These are phyloP conservation scores for Acrobasis consociella DNA, from an alignment of 2,888 invertebrate species.

Conservation along the genomic window DNA sequence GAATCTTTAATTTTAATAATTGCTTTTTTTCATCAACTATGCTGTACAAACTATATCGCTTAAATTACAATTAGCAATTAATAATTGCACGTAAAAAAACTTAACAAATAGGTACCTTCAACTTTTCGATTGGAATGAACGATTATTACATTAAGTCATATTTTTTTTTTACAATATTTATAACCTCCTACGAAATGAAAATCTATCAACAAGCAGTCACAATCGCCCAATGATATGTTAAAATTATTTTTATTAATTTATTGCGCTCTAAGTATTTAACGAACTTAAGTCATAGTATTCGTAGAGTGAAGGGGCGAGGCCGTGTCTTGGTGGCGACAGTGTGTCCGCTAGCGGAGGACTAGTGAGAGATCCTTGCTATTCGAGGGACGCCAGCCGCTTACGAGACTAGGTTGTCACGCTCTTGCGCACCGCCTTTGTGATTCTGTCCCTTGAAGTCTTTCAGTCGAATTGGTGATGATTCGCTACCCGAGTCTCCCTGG, in stretches of 20 bases:
- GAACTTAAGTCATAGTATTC: constrained; percentile 34
- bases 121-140: constrained; percentile 83
- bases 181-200: constrained; percentile 75
- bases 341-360: neutral
- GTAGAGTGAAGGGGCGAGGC: constrained; percentile 33
- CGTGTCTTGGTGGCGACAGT: constrained; percentile 1
- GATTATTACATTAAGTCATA: constrained; percentile 76
- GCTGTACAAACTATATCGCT: constrained; percentile 82
- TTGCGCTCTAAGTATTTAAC: constrained; percentile 70
- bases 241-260: constrained; percentile 75
- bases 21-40: constrained; percentile 78
- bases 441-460: constrained; percentile 78
- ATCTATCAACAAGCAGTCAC: constrained; percentile 81
- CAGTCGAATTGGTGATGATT: constrained; percentile 84
- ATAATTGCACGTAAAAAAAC: constrained; percentile 84
- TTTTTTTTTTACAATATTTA: constrained; percentile 77
- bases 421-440: constrained; percentile 63
- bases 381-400: constrained; percentile 41
- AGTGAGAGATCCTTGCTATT: neutral
- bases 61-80: constrained; percentile 83
- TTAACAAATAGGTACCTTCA: constrained; percentile 82
- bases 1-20: constrained; percentile 82
- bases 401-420: constrained; percentile 68
- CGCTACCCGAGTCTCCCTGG: constrained; percentile 86
- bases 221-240: constrained; percentile 84